Base-by-base conservation (phyloP, 23 tunicate species). In the Phallusia fumigata region DNA sequence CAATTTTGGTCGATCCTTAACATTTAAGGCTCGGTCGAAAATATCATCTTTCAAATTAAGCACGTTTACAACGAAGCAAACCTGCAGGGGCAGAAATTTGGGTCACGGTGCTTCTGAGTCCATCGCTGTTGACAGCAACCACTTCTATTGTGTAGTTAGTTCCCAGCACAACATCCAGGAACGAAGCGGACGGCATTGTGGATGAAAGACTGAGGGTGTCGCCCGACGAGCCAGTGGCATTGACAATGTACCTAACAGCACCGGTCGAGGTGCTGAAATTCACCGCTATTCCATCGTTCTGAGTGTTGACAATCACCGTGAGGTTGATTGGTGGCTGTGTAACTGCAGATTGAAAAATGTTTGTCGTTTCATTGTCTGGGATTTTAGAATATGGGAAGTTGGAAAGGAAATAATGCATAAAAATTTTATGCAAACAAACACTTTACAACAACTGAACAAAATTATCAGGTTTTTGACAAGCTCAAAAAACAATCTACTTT, bases 91-190 rank as follows among this genome's bases (percentile, higher is more conserved):
- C 36, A 24, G 22, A 13, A 28, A 80, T 31, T 22, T 16, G 1
- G 22, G 40, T 34, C 0, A 34, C 35, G 21, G 12, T 19, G 53
- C 84, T 81, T 2, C 3, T 34, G 6, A 81, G 36, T 12, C 84
- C 84, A 31, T 65, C 77, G 33, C 8, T 13, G 53, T 53, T 81
- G 77, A 81, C 35, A 65, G 84, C 32, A 19, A 26, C 36, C 19
- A 58, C 53, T 35, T 30, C 5, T 6, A 81, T 12, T 0, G 18
- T 34, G 47, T 81, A 81, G 12, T 34, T 0, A 19, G 53, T 69
- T 33, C 84, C 84, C 50, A 81, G 31, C 31, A 69, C 34, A 13
- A 69, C 76, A 51, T 81, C 36, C 31, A 35, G 6, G 12, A 81
- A 81, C 24, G 52, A 0, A 8, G 19, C 33, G 18, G 53, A 19